phyloP scores from a whole-genome alignment of 35 echinoderm and acorn worm species.

The Acanthaster planci region DNA sequence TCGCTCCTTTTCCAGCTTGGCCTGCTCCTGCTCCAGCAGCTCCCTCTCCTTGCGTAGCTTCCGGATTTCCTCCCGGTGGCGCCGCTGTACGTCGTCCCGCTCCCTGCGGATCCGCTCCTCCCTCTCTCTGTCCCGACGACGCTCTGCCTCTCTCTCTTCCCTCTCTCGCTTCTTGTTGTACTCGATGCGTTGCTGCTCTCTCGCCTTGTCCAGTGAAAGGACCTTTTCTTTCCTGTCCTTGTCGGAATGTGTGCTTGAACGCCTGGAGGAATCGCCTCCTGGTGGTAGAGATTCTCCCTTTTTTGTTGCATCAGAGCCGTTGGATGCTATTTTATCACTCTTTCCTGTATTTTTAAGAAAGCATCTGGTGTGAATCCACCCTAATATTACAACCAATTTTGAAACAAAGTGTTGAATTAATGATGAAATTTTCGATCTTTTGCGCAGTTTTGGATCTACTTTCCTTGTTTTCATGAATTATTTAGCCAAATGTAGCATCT shows the following conservation, averaged over 20 bases:
- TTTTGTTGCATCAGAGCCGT: background rate
- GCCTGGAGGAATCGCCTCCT: background rate
- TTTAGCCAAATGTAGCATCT: too few relatives aligned
- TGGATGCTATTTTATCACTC: background rate
- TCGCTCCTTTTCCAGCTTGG: slow-evolving; percentile 59
- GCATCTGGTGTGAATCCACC: background rate
- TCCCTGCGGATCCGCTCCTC: slow-evolving; percentile 64
- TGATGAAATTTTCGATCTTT: too few relatives aligned
- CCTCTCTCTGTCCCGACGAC: slow-evolving; percentile 75
- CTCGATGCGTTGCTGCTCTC: background rate
- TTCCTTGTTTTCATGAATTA: too few relatives aligned
- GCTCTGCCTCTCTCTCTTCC: slow-evolving; percentile 64
- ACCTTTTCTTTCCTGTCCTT: background rate
- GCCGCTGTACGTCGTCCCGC: slow-evolving; percentile 69
- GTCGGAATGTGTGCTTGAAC: background rate
- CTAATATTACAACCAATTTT: too few relatives aligned
- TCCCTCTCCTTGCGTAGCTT: slow-evolving; percentile 59
- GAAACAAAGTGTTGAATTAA: too few relatives aligned
- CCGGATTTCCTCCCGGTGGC: slow-evolving; percentile 75
- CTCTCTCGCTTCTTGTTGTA: background rate
- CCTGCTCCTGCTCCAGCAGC: slow-evolving; percentile 59
- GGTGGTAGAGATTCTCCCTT: background rate
- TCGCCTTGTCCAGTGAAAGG: background rate
- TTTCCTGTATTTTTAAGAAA: background rate
- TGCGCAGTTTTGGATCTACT: too few relatives aligned